Conservation (phyloP, 2,888 invertebrate genomes). For the Limnephilus marmoratus region DNA sequence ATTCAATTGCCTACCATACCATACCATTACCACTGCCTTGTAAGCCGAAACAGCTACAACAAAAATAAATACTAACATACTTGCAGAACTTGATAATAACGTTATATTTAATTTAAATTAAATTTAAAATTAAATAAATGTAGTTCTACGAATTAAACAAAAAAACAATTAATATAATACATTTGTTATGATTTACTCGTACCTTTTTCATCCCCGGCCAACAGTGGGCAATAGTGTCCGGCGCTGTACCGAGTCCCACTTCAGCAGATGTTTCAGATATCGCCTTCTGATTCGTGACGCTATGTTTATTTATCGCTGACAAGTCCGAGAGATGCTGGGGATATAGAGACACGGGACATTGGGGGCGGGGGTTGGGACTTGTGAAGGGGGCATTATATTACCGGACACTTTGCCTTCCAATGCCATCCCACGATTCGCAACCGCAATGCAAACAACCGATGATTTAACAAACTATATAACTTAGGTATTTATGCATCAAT, state of each 20-base stretch:
- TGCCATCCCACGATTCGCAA: background rate
- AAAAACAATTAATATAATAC: too few species aligned
- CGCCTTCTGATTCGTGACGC: constrained; percentile 10
- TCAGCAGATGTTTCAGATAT: constrained; percentile 4
- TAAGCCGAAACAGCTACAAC: too few species aligned
- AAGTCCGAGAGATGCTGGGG: background rate
- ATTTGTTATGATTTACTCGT: too few species aligned
- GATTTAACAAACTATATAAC: background rate
- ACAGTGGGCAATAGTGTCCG: background rate
- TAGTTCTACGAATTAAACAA: too few species aligned
- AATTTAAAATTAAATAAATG: too few species aligned
- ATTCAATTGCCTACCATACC: too few species aligned
- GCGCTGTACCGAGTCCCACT: background rate
- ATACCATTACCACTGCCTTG: too few species aligned
- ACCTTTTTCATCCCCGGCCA: background rate
- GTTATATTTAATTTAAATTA: too few species aligned
- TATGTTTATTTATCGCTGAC: constrained; percentile 13
- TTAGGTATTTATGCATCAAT: too few species aligned
- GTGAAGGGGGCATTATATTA: background rate
- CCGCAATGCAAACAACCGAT: background rate
- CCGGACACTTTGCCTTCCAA: background rate
- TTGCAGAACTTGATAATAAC: too few species aligned
- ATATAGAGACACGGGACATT: background rate
- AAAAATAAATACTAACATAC: too few species aligned
- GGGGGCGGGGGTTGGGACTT: background rate